Evolutionary conservation across 2,888 invertebrate species (phyloP), one percentile per base, ranked within the genome.

Genomic region (Cartodere bifasciata): DNA sequence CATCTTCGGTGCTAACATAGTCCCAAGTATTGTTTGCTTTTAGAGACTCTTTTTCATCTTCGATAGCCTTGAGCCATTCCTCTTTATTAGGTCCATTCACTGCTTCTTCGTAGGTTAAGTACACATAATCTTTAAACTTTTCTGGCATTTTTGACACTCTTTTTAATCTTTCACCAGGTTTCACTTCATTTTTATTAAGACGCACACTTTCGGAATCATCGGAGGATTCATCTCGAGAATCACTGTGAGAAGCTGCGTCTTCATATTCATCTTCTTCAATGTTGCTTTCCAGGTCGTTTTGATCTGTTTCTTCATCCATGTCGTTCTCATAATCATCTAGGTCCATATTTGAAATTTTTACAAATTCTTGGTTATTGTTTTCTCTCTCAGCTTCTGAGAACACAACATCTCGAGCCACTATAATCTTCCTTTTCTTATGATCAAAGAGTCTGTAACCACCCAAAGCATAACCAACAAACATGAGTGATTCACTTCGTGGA

Each of bases 21-120:
- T 32, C 31, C 44, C 42, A 42, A 12, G 43, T 41, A 13, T 41
- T 16, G 23, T 43, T 45, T 23, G 40, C 32, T 13, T 35, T 11
- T 4, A 46, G 31, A 4, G 41, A 41, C 15, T 38, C 27, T 23
- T 42, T 40, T 41, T 45, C 45, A 30, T 41, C 35, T 26, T 36
- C 10, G 13, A 37, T 37, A n/a, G 41, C 39, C 24, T 28, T 15
- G n/a, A 11, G 22, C 40, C 34, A 40, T 10, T 40, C 30, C 17
- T 28, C 7, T 20, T 29, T 30, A n/a, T 30, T 14, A 26, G 30
- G 5, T 4, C 12, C 29, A 30, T 16, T 6, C 15, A 21, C 13
- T 13, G 12, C 27, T 27, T 32, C 32, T 31, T 32, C 29, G 22
- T 32, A 32, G 4, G 29, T 16, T 9, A 12, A 25, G n/a, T n/a